Conservation (phyloP, 2,888 invertebrate genomes). For the Vannuccia rotundouncinata region DNA sequence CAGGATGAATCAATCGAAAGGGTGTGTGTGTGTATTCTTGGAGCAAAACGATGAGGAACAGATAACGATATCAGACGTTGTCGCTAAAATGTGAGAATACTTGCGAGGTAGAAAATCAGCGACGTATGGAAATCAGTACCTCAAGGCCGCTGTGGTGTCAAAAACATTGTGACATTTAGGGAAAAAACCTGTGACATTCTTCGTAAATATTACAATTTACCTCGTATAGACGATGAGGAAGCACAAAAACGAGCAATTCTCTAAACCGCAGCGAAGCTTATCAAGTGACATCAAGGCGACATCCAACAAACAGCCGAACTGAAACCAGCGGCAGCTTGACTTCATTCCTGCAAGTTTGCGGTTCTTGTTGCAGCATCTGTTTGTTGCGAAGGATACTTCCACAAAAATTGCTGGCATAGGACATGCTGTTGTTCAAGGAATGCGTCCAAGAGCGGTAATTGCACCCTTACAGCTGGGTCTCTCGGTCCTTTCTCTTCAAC, state of each 20-base stretch:
- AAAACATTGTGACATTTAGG: no score
- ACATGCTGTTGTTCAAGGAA: not conserved
- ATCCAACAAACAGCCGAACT: not conserved
- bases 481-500: no score
- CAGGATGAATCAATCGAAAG: no score
- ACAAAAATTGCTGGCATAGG: not conserved
- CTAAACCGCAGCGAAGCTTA: not conserved
- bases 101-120: no score
- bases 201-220: no score
- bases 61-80: no score
- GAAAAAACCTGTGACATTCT: no score
- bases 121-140: no score
- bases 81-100: no score
- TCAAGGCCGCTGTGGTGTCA: no score
- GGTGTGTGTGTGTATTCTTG: no score
- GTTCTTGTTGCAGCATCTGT: not conserved
- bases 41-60: no score
- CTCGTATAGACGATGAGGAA: not conserved
- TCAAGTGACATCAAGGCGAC: not conserved
- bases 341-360: not conserved
- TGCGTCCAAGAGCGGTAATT: not conserved
- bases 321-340: not conserved
- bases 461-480: not conserved
- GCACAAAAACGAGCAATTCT: not conserved
- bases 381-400: not conserved